Percentiles rank a stretch among this genome's conserved stretches.
These are phyloP conservation scores for Anoura caudifer DNA, from an alignment of 2,113 vertebrate genomes.

Conservation along the genomic window DNA sequence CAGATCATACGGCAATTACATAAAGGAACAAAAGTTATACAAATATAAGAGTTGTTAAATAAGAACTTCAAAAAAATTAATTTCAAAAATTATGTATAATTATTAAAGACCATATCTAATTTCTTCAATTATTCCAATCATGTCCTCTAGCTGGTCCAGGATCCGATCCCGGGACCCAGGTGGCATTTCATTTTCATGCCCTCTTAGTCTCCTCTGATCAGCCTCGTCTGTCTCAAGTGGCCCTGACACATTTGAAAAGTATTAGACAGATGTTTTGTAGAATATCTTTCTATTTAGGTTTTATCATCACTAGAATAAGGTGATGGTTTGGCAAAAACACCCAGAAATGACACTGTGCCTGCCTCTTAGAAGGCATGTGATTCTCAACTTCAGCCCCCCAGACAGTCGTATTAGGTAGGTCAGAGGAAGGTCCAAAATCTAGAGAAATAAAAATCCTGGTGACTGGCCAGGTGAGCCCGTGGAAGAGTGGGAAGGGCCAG, in stretches of 20 bases:
- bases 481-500: not conserved
- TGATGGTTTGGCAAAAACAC: not conserved
- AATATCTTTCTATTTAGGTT: not conserved
- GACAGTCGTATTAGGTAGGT: not conserved
- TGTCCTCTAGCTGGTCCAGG: not conserved
- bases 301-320: not conserved
- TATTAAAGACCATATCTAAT: not conserved
- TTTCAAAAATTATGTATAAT: not conserved
- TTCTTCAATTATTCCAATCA: not conserved
- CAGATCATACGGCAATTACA: not conserved
- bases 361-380: not conserved
- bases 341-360: not conserved
- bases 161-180: not conserved
- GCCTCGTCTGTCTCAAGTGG: not conserved
- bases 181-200: not conserved
- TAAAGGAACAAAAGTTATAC: not conserved
- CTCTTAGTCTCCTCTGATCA: not conserved
- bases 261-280: not conserved
- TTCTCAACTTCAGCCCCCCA: not conserved
- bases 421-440: not conserved
- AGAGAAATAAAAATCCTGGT: not conserved
- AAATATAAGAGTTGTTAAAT: not conserved
- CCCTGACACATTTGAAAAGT: not conserved
- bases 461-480: not conserved
- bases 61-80: not conserved